Evolutionary conservation across 2,113 vertebrate genomes (phyloP).

Genomic region (Lepus europaeus): DNA sequence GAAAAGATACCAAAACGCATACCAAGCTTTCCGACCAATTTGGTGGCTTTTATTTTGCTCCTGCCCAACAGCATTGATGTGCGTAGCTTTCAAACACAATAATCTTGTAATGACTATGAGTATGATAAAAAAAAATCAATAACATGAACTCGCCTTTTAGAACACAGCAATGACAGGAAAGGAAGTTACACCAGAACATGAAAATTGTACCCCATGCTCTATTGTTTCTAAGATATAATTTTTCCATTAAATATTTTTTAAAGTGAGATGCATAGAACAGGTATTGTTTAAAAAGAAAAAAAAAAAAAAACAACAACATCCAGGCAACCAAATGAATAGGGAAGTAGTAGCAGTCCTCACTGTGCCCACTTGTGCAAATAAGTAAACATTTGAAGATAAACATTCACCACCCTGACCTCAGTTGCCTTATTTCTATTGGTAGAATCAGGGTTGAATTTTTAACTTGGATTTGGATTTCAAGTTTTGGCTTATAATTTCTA

Average conservation of each 20-base stretch:
- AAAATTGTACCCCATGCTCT: not conserved
- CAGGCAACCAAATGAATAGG: not conserved
- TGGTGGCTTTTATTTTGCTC: not conserved
- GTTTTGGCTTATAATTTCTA: slow-evolving; percentile 33
- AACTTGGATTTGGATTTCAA: slow-evolving; percentile 39
- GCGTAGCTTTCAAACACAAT: not conserved
- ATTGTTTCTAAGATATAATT: slow-evolving; percentile 8
- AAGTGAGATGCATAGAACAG: not conserved
- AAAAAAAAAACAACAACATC: not conserved
- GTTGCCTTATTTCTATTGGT: not conserved
- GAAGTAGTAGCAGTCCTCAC: not conserved
- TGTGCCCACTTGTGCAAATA: not conserved
- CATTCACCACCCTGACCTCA: not conserved
- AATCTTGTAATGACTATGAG: not conserved
- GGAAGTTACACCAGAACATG: not conserved
- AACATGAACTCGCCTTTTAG: not conserved
- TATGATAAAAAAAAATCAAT: not conserved
- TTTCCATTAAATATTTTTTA: slow-evolving; percentile 47
- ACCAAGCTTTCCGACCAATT: not conserved
- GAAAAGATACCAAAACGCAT: not conserved
- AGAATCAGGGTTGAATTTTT: not conserved
- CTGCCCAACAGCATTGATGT: not conserved
- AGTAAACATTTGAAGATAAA: not conserved
- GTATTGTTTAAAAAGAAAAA: not conserved
- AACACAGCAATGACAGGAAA: not conserved